A percentile compares a stretch with the other conserved stretches of the same genome.
phyloP scores from a whole-genome alignment of 2,888 invertebrate species.

The Nomada ruficornis region DNA sequence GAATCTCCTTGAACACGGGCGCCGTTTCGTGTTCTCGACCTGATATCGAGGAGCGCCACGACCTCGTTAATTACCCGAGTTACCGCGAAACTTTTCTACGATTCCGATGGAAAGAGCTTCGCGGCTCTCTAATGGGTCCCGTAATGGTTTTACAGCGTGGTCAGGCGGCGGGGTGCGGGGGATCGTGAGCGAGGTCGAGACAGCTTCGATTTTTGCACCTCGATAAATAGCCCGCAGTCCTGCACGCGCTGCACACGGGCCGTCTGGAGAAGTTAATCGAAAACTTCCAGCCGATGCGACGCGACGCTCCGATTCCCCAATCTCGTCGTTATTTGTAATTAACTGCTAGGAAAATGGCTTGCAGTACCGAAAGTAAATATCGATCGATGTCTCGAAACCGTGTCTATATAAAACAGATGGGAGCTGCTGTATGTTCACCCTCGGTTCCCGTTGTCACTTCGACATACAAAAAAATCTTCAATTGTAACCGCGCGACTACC shows the following conservation, averaged over 20 bases:
- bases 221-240: conserved; percentile 55
- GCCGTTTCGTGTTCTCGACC: conserved; percentile 56
- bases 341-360: conserved; percentile 10
- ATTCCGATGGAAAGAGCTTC: conserved; percentile 72
- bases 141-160: conserved; percentile 73
- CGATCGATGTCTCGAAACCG: background rate
- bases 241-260: conserved; percentile 2
- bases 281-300: conserved; percentile 25
- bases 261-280: conserved; percentile 32
- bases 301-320: background rate
- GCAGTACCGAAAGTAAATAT: conserved; percentile 9
- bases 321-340: conserved; percentile 12
- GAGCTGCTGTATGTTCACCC: background rate
- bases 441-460: background rate
- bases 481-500: too few species aligned
- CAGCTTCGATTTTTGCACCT: conserved; percentile 63
- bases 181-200: conserved; percentile 16
- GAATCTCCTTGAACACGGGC: conserved; percentile 63
- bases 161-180: conserved; percentile 15
- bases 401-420: too few species aligned
- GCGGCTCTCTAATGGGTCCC: conserved; percentile 72
- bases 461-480: too few species aligned
- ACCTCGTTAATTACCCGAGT: conserved; percentile 79
- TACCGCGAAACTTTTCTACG: conserved; percentile 78
- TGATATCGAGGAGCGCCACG: conserved; percentile 75